phyloP scores from a whole-genome alignment of 2,888 invertebrate genomes.

The Mythimna impura region DNA sequence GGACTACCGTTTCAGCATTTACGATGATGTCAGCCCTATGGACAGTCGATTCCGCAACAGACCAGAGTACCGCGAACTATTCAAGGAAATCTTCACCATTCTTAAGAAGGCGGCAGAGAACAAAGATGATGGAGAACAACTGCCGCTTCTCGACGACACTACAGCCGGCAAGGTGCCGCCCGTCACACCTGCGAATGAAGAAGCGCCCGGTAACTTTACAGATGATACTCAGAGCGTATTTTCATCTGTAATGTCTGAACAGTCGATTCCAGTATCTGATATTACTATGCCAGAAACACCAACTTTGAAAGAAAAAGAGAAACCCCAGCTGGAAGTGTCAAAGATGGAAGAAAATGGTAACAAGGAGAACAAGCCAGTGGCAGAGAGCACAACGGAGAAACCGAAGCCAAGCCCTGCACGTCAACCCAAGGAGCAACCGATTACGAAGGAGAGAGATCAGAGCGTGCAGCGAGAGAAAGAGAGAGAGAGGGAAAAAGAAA shows the following conservation, averaged over 20 bases:
- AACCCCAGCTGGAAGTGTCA: conserved; percentile 73
- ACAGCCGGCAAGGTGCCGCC: conserved; percentile 91
- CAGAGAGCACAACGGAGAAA: conserved; percentile 75
- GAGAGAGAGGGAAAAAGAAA: conserved; percentile 64
- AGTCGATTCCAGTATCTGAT: conserved; percentile 93
- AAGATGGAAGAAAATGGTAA: conserved; percentile 80
- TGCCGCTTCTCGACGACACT: conserved; percentile 93
- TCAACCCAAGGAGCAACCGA: conserved; percentile 72
- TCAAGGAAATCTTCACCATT: conserved; percentile 95
- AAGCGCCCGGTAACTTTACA: conserved; percentile 91
- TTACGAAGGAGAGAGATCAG: conserved; percentile 72
- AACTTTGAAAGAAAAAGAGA: conserved; percentile 88
- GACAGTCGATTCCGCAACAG: conserved; percentile 95
- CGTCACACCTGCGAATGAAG: conserved; percentile 92
- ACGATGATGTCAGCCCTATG: conserved; percentile 94
- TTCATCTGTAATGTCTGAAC: conserved; percentile 94
- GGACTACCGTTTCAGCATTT: conserved; percentile 96
- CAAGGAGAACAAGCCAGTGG: conserved; percentile 83
- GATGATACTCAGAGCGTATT: conserved; percentile 94
- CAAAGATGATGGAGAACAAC: conserved; percentile 94
- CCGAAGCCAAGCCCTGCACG: conserved; percentile 64
- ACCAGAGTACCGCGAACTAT: conserved; percentile 95
- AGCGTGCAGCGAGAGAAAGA: conserved; percentile 63
- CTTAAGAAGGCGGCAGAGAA: conserved; percentile 96
- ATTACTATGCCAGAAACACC: conserved; percentile 90